Conservation (phyloP, 1,140 invertebrate genomes). For the Drosophila pruinosa region DNA sequence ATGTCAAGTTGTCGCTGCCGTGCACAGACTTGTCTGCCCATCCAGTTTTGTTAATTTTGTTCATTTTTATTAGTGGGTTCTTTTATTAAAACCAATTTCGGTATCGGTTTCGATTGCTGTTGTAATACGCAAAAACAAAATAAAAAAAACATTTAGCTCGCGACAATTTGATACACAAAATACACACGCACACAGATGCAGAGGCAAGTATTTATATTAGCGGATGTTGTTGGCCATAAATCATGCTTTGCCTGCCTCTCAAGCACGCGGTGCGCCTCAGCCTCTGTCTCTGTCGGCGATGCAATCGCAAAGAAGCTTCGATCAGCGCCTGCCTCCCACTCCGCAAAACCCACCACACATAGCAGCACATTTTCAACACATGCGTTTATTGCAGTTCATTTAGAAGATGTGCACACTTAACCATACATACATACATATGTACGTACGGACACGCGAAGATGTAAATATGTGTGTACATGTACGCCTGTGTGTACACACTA, state of each 20-base stretch:
- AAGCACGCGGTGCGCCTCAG: constrained; percentile 24
- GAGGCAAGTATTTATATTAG: constrained; percentile 31
- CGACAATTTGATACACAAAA: constrained; percentile 11
- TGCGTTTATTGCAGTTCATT: constrained; percentile 34
- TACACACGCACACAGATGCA: background rate
- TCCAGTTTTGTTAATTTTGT: constrained; percentile 9
- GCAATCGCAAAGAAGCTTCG: constrained; percentile 41
- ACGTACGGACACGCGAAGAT: no score
- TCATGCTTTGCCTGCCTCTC: constrained; percentile 53
- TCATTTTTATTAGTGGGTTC: constrained; percentile 28
- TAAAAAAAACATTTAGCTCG: constrained; percentile 42
- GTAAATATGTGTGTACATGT: constrained; percentile 21
- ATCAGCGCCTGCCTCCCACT: constrained; percentile 1
- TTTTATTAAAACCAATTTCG: constrained; percentile 1
- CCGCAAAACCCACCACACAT: constrained; percentile 2
- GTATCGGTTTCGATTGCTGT: constrained; percentile 40
- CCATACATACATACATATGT: background rate
- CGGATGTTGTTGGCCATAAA: constrained; percentile 73
- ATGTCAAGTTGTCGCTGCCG: no score
- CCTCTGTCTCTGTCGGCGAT: constrained; percentile 28
- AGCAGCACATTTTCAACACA: constrained; percentile 66
- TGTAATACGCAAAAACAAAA: constrained; percentile 57
- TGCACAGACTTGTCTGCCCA: constrained; percentile 6
- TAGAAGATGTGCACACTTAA: background rate
- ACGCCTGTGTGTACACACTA: constrained; percentile 11